phyloP scores from a whole-genome alignment of 2,888 invertebrate species.

The Eupelmus urozonus region DNA sequence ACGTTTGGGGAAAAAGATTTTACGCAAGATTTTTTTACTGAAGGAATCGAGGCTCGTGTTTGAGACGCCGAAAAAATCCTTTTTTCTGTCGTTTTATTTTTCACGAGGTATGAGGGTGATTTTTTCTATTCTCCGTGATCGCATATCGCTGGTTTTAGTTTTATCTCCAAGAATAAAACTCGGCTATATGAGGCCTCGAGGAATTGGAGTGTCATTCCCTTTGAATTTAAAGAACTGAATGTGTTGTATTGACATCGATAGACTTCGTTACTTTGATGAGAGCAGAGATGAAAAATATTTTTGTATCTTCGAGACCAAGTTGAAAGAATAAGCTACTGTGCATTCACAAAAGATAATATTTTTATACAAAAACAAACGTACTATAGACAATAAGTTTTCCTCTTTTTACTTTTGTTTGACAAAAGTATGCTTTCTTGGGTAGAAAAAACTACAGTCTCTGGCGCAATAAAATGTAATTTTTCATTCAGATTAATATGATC shows the following conservation, averaged over 20 bases:
- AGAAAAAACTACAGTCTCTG: no score
- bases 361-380: no score
- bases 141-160: background rate
- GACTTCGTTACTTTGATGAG: conserved; percentile 32
- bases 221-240: background rate
- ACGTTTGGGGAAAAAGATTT: no score
- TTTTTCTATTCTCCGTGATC: background rate
- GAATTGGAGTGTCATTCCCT: background rate
- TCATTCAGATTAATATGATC: no score
- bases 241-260: background rate
- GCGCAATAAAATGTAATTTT: no score
- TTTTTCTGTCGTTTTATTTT: background rate
- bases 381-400: no score
- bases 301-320: background rate
- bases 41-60: background rate
- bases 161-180: background rate
- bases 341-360: background rate
- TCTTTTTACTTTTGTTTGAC: no score
- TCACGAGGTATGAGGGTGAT: background rate
- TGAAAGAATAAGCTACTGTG: background rate
- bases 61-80: background rate
- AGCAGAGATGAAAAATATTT: conserved; percentile 7
- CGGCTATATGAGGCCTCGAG: background rate
- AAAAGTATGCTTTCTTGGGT: no score
- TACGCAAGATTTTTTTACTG: background rate